Evolutionary conservation across 2,113 vertebrate genomes (phyloP), one percentile per base, ranked within the genome.

Genomic region (Epinephelus fuscoguttatus): DNA sequence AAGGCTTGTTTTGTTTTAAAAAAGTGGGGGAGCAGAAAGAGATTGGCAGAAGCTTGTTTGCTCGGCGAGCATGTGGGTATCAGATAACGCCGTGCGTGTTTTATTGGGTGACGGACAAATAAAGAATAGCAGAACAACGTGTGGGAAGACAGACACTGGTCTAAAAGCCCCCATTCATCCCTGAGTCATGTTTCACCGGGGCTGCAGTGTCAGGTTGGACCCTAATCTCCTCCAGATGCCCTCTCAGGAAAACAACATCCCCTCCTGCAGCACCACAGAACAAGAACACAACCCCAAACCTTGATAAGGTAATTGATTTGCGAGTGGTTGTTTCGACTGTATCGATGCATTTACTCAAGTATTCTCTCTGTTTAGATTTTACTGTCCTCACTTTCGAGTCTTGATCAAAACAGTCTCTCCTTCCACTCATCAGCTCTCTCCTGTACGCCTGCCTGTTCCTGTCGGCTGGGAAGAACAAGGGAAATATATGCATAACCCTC

Each of bases 141-240:
- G 92, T 94, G 93, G 86, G 92, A 88, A 93, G 90, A 92, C 84
- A 92, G 88, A 90, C 92, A 84, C 50, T 9, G 81, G 81, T 82
- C 88, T 92, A 80, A 93, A 93, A 91, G 86, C 91, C 84, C 78
- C 77, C 85, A 90, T 91, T 94, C 93, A 89, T 91, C 90, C 89
- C 89, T 93, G 92, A 94, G 91, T 95, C 89, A 91, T 92, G 92
- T 94, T 94, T 94, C 92, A 93, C 66, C 12, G 61, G 81, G 85
- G 90, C 87, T 89, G 82, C 85, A 87, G 75, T 89, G 88, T 95
- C 93, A 93, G 91, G 77, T 82, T 78, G 80, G 82, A 80, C 70
- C 60, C 81, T 95, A 95, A 95, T 95, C 84, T 93, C 73, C 90
- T 92, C 94, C 95, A 95, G 93, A 95, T 95, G 94, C 91, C 90